These are phyloP conservation scores for Pyrrhosoma nymphula DNA, from an alignment of 2,888 invertebrate species.

Conservation along the genomic window DNA sequence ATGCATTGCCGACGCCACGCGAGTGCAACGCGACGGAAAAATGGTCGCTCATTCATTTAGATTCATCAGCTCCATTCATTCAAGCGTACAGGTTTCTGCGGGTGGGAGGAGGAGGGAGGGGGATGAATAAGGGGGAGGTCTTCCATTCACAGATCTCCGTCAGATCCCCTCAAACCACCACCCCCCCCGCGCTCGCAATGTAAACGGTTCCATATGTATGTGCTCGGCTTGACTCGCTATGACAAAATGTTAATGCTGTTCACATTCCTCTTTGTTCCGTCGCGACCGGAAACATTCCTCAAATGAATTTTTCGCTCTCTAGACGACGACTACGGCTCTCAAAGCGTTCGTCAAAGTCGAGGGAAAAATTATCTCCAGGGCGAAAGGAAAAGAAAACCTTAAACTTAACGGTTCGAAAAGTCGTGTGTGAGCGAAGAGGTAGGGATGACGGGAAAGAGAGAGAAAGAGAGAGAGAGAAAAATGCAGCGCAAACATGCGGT, in stretches of 20 bases:
- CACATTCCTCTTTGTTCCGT: neutral
- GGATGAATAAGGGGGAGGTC: neutral
- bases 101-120: neutral
- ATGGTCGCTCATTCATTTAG: neutral
- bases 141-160: neutral
- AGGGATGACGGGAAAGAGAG: neutral
- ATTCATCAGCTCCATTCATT: neutral
- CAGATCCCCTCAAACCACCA: neutral
- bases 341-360: neutral
- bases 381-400: neutral
- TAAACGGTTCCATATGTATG: slow-evolving; percentile 29
- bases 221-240: neutral
- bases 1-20: neutral
- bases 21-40: neutral
- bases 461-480: neutral
- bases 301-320: neutral
- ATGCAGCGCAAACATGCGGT: neutral
- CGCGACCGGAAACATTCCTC: slow-evolving; percentile 39
- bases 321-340: neutral
- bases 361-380: neutral
- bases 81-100: neutral
- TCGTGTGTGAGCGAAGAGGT: neutral
- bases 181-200: neutral
- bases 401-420: neutral
- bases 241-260: neutral